phyloP scores from a whole-genome alignment of 2,797 vertebrate genomes.

The Sebastes taczanowskii region DNA sequence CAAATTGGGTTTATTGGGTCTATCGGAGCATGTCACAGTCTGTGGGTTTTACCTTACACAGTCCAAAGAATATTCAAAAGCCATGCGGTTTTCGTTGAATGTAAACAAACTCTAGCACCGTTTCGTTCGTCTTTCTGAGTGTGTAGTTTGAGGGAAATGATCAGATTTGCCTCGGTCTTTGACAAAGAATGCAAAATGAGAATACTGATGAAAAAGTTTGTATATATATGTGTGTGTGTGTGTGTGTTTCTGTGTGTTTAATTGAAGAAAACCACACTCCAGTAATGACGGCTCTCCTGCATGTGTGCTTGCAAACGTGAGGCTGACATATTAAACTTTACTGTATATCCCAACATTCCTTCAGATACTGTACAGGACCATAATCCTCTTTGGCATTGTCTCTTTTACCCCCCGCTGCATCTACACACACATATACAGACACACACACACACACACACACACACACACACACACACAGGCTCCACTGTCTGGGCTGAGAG shows the following conservation, averaged over 20 bases:
- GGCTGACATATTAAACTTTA: slow-evolving; percentile 28
- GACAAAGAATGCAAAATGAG: slow-evolving; percentile 22
- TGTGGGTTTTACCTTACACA: slow-evolving; percentile 10
- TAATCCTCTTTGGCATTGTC: slow-evolving; percentile 59
- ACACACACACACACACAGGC: slow-evolving; percentile 50
- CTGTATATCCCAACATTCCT: slow-evolving; percentile 43
- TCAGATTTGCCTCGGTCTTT: slow-evolving; percentile 5
- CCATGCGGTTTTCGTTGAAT: not conserved
- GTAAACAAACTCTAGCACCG: slow-evolving; percentile 6
- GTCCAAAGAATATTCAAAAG: slow-evolving; percentile 19
- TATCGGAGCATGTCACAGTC: not conserved
- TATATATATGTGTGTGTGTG: slow-evolving; percentile 1
- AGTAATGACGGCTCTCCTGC: slow-evolving; percentile 9
- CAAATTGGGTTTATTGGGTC: slow-evolving; percentile 16
- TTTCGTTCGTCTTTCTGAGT: slow-evolving; percentile 1
- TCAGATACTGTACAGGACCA: slow-evolving; percentile 21
- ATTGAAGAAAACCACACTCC: slow-evolving; percentile 8
- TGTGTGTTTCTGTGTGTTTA: slow-evolving; percentile 10
- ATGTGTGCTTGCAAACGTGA: slow-evolving; percentile 23
- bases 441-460: slow-evolving; percentile 29
- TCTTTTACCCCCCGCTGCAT: slow-evolving; percentile 50
- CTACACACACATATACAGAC: not conserved
- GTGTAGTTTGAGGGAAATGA: slow-evolving; percentile 8
- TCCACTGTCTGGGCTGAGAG: slow-evolving; percentile 63
- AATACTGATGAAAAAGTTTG: slow-evolving; percentile 19